These are phyloP conservation scores for Salminus brasiliensis DNA, from an alignment of 2,113 vertebrate genomes.

Conservation along the genomic window DNA sequence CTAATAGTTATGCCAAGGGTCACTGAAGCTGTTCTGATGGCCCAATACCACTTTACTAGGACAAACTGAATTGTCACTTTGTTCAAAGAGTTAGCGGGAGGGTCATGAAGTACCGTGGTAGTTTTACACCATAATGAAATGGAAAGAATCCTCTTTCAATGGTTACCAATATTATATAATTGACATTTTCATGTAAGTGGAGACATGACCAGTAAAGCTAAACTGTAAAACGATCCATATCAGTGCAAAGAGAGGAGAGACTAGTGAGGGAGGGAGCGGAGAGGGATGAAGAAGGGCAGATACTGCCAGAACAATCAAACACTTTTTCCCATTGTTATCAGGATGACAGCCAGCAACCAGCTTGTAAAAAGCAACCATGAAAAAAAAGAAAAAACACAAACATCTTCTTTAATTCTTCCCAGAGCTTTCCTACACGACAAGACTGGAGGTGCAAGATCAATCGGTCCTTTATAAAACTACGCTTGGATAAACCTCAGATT, in stretches of 20 bases:
- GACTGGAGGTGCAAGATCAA: background rate
- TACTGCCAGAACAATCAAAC: slow-evolving; percentile 19
- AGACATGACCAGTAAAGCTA: background rate
- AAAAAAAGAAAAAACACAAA: background rate
- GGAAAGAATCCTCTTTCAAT: too few species aligned
- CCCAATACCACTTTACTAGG: too few species aligned
- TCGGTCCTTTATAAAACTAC: background rate
- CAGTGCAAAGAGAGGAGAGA: background rate
- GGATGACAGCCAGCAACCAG: background rate
- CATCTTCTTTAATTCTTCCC: background rate
- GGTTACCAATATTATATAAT: too few species aligned
- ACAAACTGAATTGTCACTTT: too few species aligned
- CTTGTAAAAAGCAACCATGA: slow-evolving; percentile 8
- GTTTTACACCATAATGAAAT: too few species aligned
- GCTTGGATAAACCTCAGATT: background rate
- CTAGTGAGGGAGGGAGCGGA: background rate
- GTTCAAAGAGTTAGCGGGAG: too few species aligned
- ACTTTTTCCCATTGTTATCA: slow-evolving; percentile 18
- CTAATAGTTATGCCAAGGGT: too few species aligned
- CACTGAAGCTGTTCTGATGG: too few species aligned
- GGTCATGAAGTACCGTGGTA: too few species aligned
- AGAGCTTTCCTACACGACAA: background rate
- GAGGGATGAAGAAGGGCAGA: background rate
- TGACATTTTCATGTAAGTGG: too few species aligned
- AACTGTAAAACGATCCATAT: background rate